Conservation (phyloP, 2,797 vertebrate genomes). For the Pseudochromis fuscus region DNA sequence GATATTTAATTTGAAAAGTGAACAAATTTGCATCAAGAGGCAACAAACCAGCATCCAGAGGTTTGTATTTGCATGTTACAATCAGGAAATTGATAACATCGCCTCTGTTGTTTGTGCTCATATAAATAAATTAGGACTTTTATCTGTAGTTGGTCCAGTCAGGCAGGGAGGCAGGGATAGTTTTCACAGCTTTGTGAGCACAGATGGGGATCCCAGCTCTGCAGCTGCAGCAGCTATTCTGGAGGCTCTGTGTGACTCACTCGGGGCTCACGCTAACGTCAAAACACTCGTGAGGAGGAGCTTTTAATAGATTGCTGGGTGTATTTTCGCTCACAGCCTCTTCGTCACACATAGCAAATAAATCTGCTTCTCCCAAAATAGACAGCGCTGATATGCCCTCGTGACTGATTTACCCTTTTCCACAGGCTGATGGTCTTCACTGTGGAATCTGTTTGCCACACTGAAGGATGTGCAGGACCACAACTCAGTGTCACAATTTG, state of each 20-base stretch:
- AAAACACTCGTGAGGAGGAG: constrained; percentile 68
- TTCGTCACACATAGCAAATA: constrained; percentile 58
- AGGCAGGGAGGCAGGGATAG: constrained; percentile 36
- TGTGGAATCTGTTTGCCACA: constrained; percentile 32
- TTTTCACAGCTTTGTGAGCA: constrained; percentile 67
- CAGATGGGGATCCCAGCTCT: constrained; percentile 68
- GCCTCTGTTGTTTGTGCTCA: constrained; percentile 20
- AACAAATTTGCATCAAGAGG: constrained; percentile 16
- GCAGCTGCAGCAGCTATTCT: constrained; percentile 76
- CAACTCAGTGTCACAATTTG: constrained; percentile 6
- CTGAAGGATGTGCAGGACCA: constrained; percentile 3
- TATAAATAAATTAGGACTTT: constrained; percentile 36
- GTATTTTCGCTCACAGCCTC: constrained; percentile 72
- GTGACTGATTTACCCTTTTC: constrained; percentile 55
- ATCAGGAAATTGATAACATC: constrained; percentile 33
- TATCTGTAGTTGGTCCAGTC: constrained; percentile 30
- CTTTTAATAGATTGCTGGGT: constrained; percentile 72
- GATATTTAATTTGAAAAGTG: constrained; percentile 23
- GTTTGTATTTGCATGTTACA: constrained; percentile 22
- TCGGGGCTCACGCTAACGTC: constrained; percentile 66
- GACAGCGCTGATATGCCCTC: constrained; percentile 36
- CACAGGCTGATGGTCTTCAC: constrained; percentile 23
- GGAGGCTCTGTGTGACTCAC: constrained; percentile 77
- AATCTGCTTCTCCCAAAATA: constrained; percentile 65
- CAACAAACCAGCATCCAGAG: background rate